These are phyloP conservation scores for Pocillopora grandis DNA, from an alignment of 92 coral and sea anemone genomes.

Conservation along the genomic window DNA sequence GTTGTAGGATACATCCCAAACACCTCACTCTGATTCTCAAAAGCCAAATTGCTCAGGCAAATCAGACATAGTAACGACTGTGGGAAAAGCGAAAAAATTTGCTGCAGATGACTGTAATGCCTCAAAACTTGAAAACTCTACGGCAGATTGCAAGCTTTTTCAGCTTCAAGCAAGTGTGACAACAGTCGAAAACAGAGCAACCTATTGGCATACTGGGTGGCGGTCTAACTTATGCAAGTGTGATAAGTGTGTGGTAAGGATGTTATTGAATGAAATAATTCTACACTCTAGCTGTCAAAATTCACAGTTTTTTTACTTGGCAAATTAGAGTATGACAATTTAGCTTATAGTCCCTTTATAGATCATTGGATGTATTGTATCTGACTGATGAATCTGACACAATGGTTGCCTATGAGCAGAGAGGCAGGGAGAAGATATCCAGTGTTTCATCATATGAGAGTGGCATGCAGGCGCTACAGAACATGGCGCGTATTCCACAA, in stretches of 20 bases:
- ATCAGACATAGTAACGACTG: background rate
- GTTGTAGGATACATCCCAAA: background rate
- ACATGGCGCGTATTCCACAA: conserved; percentile 88
- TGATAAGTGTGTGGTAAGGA: conserved; percentile 70
- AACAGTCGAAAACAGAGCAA: conserved; percentile 41
- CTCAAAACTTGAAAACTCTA: conserved; percentile 10
- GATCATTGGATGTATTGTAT: conserved; percentile 70
- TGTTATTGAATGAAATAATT: background rate
- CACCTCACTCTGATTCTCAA: background rate
- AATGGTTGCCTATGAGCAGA: conserved; percentile 83
- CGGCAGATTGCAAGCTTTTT: conserved; percentile 59
- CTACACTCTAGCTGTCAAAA: too few relatives aligned
- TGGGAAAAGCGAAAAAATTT: background rate
- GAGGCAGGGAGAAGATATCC: conserved; percentile 67
- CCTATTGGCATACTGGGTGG: conserved; percentile 94
- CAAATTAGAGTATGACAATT: background rate
- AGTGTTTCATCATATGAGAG: conserved; percentile 83
- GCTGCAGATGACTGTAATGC: conserved; percentile 8
- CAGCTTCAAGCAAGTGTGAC: conserved; percentile 66
- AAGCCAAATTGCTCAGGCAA: background rate
- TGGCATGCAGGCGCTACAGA: conserved; percentile 89
- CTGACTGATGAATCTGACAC: conserved; percentile 86
- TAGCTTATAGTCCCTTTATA: conserved; percentile 64
- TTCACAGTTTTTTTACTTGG: too few relatives aligned
- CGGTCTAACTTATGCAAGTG: conserved; percentile 85